Evolutionary conservation across 2,113 vertebrate genomes (phyloP).

Genomic region (Phodopus roborovskii): DNA sequence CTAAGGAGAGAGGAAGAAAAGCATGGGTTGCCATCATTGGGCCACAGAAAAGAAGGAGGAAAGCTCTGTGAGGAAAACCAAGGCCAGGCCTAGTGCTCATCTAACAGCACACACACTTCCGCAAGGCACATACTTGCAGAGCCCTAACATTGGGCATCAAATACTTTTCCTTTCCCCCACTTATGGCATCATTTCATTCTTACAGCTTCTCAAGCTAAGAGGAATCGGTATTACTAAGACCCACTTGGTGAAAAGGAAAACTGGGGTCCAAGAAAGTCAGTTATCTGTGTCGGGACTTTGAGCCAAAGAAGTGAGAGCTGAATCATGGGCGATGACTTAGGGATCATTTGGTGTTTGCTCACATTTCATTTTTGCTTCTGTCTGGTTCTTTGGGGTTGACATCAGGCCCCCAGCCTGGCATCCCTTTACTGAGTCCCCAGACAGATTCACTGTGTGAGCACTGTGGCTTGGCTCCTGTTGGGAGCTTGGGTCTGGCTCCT

Average conservation of each 20-base stretch:
- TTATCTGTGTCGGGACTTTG: background rate
- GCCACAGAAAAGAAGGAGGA: background rate
- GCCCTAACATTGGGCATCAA: background rate
- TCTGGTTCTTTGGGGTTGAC: background rate
- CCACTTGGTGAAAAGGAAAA: background rate
- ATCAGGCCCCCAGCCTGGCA: background rate
- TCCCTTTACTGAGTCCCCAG: background rate
- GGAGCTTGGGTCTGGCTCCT: constrained; percentile 25
- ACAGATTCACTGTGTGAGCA: background rate
- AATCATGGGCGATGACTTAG: fast-evolving
- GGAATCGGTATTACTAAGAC: background rate
- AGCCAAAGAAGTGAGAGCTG: background rate
- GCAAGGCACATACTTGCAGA: fast-evolving
- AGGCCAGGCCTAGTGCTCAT: background rate
- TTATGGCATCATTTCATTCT: background rate
- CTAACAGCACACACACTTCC: fast-evolving
- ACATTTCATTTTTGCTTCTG: background rate
- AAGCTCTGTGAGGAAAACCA: background rate
- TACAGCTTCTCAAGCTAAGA: background rate
- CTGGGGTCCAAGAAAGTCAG: too few species aligned
- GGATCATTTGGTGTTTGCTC: background rate
- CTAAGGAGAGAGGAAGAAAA: background rate
- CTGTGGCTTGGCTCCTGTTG: background rate
- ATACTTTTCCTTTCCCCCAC: background rate
- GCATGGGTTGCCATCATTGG: background rate